Conservation (phyloP, 2,888 invertebrate genomes). For the Pachymerium ferrugineum region DNA sequence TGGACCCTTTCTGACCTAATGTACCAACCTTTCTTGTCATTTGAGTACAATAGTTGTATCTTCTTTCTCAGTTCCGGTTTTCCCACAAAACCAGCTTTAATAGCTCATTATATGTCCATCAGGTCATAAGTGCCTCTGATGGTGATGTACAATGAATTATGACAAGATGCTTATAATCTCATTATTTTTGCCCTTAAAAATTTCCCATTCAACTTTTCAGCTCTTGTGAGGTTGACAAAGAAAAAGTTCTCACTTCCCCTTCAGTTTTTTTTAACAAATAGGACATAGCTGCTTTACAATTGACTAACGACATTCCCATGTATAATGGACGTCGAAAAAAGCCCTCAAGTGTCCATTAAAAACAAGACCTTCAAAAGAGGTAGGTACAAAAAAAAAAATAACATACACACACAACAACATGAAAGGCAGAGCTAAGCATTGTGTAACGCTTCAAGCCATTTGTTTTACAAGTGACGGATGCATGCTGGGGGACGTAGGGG, state of each 20-base stretch:
- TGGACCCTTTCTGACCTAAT: too few relatives aligned
- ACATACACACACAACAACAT: too few relatives aligned
- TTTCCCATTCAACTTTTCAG: slow-evolving; percentile 11
- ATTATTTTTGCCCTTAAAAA: slow-evolving; percentile 5
- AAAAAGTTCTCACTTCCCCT: neutral
- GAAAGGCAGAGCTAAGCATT: slow-evolving; percentile 12
- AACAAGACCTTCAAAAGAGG: slow-evolving; percentile 19
- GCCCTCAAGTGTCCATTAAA: slow-evolving; percentile 23
- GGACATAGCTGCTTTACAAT: slow-evolving; percentile 5
- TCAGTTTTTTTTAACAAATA: slow-evolving; percentile 2
- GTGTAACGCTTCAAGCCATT: slow-evolving; percentile 23
- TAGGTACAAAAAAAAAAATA: neutral
- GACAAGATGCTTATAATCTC: slow-evolving; percentile 21
- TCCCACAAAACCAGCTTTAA: neutral
- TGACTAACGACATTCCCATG: slow-evolving; percentile 27
- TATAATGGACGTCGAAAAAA: slow-evolving; percentile 17
- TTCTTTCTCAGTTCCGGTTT: slow-evolving; percentile 10
- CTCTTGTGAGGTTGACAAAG: slow-evolving; percentile 8
- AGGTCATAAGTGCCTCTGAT: slow-evolving; percentile 16
- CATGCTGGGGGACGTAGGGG: slow-evolving; percentile 9
- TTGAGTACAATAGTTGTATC: too few relatives aligned
- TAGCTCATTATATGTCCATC: slow-evolving; percentile 11
- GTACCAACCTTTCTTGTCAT: too few relatives aligned
- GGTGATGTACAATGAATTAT: slow-evolving; percentile 11
- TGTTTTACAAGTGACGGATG: slow-evolving; percentile 27